These are phyloP conservation scores for Oscheius sp. DNA, from an alignment of 2,888 invertebrate genomes.

Conservation along the genomic window DNA sequence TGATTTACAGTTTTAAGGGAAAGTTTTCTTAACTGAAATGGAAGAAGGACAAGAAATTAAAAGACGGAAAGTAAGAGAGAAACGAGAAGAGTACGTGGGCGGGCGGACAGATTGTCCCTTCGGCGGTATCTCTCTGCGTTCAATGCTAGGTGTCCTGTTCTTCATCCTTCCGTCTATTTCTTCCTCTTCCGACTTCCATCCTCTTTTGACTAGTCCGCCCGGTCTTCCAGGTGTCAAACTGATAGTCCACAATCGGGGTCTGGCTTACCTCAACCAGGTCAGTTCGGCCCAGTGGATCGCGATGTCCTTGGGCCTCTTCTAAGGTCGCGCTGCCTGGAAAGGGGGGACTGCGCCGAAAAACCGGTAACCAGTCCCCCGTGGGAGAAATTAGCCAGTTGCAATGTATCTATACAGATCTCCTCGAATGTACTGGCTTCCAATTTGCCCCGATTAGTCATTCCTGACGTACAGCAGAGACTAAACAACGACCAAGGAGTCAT, in stretches of 20 bases:
- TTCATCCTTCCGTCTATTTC: conserved; percentile 26
- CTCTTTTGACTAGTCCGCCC: conserved; percentile 48
- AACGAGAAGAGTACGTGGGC: conserved; percentile 1
- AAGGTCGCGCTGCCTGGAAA: conserved; percentile 16
- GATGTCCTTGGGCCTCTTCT: conserved; percentile 17
- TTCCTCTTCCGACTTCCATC: conserved; percentile 46
- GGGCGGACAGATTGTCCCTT: conserved; percentile 16
- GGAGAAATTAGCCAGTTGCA: background rate
- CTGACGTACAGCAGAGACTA: conserved; percentile 60
- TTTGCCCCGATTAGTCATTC: conserved; percentile 60
- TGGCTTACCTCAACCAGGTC: conserved; percentile 59
- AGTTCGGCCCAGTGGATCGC: conserved; percentile 20
- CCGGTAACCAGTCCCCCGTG: conserved; percentile 6
- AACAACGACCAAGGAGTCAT: conserved; percentile 62
- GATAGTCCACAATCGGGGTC: conserved; percentile 50
- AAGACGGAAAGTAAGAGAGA: background rate
- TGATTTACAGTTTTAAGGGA: background rate
- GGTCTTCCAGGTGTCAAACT: conserved; percentile 56
- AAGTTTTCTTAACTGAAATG: background rate
- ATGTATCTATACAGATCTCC: conserved; percentile 48
- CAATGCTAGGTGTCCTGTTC: conserved; percentile 32
- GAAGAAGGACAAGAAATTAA: background rate
- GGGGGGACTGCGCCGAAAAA: background rate
- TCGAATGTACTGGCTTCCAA: conserved; percentile 61
- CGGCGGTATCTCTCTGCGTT: background rate